A percentile compares a stretch with the other conserved stretches of the same genome.
These are phyloP conservation scores for Rhinoptilus africanus DNA, from an alignment of 2,113 vertebrate genomes.

Conservation along the genomic window DNA sequence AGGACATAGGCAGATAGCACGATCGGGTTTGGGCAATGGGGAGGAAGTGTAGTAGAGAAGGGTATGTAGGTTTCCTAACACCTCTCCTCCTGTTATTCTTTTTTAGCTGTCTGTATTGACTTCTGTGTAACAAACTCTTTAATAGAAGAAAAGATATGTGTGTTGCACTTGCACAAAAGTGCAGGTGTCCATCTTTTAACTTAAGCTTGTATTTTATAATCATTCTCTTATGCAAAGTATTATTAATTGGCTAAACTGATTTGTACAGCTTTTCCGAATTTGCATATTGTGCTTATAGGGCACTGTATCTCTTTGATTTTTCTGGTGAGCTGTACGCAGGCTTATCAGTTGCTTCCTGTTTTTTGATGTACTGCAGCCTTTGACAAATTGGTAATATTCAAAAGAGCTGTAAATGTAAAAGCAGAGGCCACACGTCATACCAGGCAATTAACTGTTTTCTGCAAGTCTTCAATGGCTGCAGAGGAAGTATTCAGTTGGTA, in stretches of 20 bases:
- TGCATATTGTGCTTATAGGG: neutral
- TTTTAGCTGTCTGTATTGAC: neutral
- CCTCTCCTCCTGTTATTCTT: neutral
- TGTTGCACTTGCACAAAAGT: neutral
- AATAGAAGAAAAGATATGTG: neutral
- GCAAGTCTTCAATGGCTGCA: neutral
- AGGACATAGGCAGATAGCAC: neutral
- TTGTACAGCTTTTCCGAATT: neutral
- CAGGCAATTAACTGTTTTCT: neutral
- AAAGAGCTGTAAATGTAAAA: neutral
- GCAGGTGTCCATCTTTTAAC: neutral
- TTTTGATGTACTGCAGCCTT: neutral
- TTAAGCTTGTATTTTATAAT: neutral
- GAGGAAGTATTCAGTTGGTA: neutral
- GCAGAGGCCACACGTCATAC: neutral
- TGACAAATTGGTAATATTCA: neutral
- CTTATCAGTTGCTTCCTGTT: neutral
- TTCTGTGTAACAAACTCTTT: neutral
- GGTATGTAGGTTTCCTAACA: neutral
- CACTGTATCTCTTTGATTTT: neutral
- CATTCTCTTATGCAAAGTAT: neutral
- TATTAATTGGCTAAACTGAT: neutral
- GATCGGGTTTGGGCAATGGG: neutral
- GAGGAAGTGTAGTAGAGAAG: neutral
- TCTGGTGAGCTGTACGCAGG: neutral